Conservation (phyloP, 2,797 vertebrate species). For the Clarias pachynema region DNA sequence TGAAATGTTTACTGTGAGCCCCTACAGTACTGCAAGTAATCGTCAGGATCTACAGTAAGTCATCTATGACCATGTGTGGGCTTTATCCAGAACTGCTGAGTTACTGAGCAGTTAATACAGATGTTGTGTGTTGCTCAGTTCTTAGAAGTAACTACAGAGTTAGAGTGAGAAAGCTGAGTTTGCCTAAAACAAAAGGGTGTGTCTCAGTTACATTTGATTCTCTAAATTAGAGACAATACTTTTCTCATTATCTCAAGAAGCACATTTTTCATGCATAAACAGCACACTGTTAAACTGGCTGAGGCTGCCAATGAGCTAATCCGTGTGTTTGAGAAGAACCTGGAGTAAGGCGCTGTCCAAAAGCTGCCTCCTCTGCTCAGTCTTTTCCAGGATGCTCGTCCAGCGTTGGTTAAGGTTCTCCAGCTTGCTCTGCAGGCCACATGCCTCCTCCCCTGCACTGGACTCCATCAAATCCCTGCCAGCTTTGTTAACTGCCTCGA, state of each 20-base stretch:
- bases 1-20: neutral
- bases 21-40: neutral
- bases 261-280: neutral
- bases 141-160: neutral
- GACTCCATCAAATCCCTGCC: conserved; percentile 90
- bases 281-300: conserved; percentile 28
- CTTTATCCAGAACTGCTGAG: neutral
- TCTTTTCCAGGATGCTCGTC: conserved; percentile 89
- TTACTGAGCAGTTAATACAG: neutral
- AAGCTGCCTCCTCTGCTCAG: conserved; percentile 87
- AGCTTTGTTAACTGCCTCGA: conserved; percentile 93
- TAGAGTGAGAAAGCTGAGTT: neutral
- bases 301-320: conserved; percentile 12
- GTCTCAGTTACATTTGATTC: neutral
- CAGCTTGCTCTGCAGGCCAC: conserved; percentile 85
- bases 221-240: neutral
- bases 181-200: neutral
- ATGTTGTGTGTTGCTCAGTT: neutral
- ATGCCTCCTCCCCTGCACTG: conserved; percentile 95
- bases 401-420: conserved; percentile 91
- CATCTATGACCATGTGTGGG: neutral
- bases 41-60: neutral
- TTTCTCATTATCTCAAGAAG: neutral
- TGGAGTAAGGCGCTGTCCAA: conserved; percentile 90
- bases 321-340: conserved; percentile 70